phyloP scores from a whole-genome alignment of 2,888 invertebrate species.

The Aphodius granarius region DNA sequence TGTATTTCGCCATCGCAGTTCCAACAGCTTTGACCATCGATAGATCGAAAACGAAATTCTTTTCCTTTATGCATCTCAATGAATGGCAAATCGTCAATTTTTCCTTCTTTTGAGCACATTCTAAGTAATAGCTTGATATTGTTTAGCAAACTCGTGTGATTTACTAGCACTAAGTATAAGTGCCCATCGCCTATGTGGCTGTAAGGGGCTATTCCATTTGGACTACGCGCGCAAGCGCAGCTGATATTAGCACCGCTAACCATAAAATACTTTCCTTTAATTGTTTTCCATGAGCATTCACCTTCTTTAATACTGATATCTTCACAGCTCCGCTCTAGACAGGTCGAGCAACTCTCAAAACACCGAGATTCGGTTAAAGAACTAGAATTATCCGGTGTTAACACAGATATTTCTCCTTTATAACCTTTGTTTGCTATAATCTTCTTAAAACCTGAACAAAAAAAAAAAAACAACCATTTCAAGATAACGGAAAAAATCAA shows the following conservation, averaged over 20 bases:
- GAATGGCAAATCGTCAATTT: slow-evolving; percentile 73
- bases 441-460: slow-evolving; percentile 60
- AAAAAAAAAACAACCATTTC: neutral
- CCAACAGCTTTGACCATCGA: slow-evolving; percentile 65
- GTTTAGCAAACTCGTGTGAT: slow-evolving; percentile 71
- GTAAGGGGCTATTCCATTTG: slow-evolving; percentile 75
- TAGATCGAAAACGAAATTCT: slow-evolving; percentile 69
- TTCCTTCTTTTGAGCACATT: slow-evolving; percentile 63
- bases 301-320: slow-evolving; percentile 30
- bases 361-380: slow-evolving; percentile 43
- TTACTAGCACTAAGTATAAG: slow-evolving; percentile 74
- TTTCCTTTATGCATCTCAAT: slow-evolving; percentile 74
- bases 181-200: slow-evolving; percentile 81
- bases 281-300: slow-evolving; percentile 56
- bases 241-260: slow-evolving; percentile 77
- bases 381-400: slow-evolving; percentile 13
- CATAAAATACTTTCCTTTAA: slow-evolving; percentile 75
- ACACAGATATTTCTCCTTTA: slow-evolving; percentile 63
- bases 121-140: slow-evolving; percentile 70
- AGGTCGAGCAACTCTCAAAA: slow-evolving; percentile 56
- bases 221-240: slow-evolving; percentile 73
- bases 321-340: slow-evolving; percentile 39
- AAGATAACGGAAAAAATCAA: neutral
- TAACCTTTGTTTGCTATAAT: slow-evolving; percentile 66
- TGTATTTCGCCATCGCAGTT: slow-evolving; percentile 83